Conservation (phyloP, 2,888 invertebrate genomes). For the Agonum fuliginosum region DNA sequence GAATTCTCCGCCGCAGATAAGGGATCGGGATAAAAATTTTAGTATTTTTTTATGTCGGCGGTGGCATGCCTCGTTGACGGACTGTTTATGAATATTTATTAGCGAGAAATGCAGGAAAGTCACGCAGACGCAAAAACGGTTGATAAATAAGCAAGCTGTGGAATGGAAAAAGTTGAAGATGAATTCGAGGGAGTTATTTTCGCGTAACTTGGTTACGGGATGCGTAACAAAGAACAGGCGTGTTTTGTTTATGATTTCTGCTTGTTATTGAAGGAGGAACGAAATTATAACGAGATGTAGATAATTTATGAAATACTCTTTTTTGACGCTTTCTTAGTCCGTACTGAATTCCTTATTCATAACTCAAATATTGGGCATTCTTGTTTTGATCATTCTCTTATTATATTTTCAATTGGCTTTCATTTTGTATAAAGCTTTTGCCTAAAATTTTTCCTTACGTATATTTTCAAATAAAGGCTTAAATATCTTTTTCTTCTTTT, state of each 20-base stretch:
- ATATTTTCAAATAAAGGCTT: background rate
- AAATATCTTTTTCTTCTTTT: too few species aligned
- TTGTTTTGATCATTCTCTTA: slow-evolving; percentile 13
- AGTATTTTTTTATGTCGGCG: slow-evolving; percentile 14
- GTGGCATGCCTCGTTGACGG: slow-evolving; percentile 26
- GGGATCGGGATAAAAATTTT: slow-evolving; percentile 19
- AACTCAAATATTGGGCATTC: slow-evolving; percentile 11
- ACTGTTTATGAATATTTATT: slow-evolving; percentile 47
- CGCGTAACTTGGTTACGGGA: slow-evolving; percentile 30
- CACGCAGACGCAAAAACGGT: slow-evolving; percentile 40
- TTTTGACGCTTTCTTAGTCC: background rate
- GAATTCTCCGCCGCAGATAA: slow-evolving; percentile 1
- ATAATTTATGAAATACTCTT: slow-evolving; percentile 11
- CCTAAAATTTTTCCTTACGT: background rate
- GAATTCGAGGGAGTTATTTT: slow-evolving; percentile 18
- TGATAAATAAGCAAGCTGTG: slow-evolving; percentile 40
- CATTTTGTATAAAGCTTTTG: background rate
- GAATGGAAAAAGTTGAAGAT: slow-evolving; percentile 43
- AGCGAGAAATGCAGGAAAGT: slow-evolving; percentile 19
- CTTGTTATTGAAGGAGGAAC: slow-evolving; percentile 16
- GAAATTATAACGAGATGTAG: slow-evolving; percentile 16
- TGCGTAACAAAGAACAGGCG: slow-evolving; percentile 13
- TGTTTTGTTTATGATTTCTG: slow-evolving; percentile 34
- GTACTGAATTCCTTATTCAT: background rate
- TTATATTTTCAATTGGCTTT: slow-evolving; percentile 11